Evolutionary conservation across 1,140 invertebrate genomes (phyloP).

Genomic region (Acyrthosiphon pisum): DNA sequence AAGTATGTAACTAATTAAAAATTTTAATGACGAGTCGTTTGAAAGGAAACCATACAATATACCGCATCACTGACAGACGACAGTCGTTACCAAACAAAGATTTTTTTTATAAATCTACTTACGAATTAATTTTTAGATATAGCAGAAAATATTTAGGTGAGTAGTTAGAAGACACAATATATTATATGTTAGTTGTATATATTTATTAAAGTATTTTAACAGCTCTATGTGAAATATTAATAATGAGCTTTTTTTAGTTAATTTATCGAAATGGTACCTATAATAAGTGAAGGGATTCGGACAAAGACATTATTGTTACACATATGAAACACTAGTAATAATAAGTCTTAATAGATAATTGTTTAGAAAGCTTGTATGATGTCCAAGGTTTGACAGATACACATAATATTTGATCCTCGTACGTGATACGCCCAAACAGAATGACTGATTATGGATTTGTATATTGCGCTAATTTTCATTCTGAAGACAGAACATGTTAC

Average conservation of each 20-base stretch:
- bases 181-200: background rate
- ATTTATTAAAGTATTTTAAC: background rate
- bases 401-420: background rate
- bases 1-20: background rate
- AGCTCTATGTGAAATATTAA: background rate
- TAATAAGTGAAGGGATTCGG: background rate
- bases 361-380: background rate
- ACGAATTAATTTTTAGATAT: background rate
- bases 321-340: background rate
- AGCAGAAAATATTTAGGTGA: background rate
- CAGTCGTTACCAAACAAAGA: background rate
- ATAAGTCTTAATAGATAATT: background rate
- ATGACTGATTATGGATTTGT: background rate
- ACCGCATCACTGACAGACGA: background rate
- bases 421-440: background rate
- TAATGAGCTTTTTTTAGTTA: background rate
- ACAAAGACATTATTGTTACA: background rate
- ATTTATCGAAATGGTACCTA: background rate
- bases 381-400: background rate
- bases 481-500: background rate
- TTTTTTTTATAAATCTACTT: slow-evolving; percentile 2
- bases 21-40: background rate
- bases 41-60: background rate
- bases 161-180: background rate
- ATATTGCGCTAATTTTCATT: background rate